A percentile compares a stretch with the other conserved stretches of the same genome.
Evolutionary conservation across 1,140 invertebrate species (phyloP).

Genomic region (Tetragonula clypearis): DNA sequence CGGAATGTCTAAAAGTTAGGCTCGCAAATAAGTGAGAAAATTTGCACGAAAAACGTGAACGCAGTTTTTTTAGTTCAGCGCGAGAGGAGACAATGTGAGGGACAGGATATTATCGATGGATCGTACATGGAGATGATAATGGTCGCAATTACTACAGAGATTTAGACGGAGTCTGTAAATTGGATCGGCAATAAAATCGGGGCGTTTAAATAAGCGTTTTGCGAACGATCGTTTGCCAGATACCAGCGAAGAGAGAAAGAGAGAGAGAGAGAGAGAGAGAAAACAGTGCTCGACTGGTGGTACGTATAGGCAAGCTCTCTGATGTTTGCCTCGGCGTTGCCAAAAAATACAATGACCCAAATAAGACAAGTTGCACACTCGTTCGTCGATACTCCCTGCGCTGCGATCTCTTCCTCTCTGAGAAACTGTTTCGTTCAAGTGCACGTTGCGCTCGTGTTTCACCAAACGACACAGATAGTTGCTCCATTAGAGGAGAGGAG

Average conservation of each 20-base stretch:
- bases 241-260: constrained; percentile 27
- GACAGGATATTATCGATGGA: no score
- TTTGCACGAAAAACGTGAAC: no score
- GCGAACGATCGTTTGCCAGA: constrained; percentile 54
- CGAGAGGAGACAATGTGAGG: no score
- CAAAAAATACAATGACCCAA: constrained; percentile 58
- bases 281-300: constrained; percentile 40
- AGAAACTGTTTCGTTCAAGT: constrained; percentile 23
- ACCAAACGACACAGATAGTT: neutral
- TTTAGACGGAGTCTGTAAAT: neutral
- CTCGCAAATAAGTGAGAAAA: no score
- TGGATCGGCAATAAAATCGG: constrained; percentile 14
- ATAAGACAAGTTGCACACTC: constrained; percentile 50
- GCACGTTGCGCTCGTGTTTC: neutral
- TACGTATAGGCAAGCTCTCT: constrained; percentile 32
- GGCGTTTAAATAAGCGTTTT: constrained; percentile 42
- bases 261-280: neutral
- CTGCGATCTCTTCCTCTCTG: constrained; percentile 5
- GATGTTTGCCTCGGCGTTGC: constrained; percentile 43
- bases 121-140: neutral
- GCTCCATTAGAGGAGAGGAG: neutral
- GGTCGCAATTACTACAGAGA: constrained; percentile 22
- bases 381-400: constrained; percentile 29
- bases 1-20: no score
- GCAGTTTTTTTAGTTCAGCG: no score